Evolutionary conservation across 2,797 vertebrate genomes (phyloP).

Genomic region (Allobates femoralis): DNA sequence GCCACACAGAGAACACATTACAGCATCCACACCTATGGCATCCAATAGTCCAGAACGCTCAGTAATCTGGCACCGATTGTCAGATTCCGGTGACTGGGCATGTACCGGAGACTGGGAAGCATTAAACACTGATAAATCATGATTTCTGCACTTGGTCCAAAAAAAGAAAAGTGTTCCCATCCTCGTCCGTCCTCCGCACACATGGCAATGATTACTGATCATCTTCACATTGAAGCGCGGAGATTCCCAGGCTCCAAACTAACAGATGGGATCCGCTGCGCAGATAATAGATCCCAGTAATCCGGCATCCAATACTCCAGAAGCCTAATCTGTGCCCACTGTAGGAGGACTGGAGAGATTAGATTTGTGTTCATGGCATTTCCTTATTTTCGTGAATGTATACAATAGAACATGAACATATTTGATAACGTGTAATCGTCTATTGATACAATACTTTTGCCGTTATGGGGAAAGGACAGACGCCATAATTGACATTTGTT

Average conservation of each 20-base stretch:
- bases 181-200: neutral
- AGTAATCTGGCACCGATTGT: too few relatives aligned
- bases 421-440: too few relatives aligned
- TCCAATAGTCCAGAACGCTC: too few relatives aligned
- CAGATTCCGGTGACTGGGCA: neutral
- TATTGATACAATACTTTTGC: too few relatives aligned
- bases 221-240: neutral
- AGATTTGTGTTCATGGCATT: neutral
- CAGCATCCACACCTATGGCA: too few relatives aligned
- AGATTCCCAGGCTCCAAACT: slow-evolving; percentile 9
- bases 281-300: neutral
- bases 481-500: too few relatives aligned
- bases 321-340: neutral
- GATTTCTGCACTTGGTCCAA: neutral
- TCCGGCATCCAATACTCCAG: neutral
- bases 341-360: neutral
- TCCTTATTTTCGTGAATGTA: too few relatives aligned
- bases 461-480: too few relatives aligned
- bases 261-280: neutral
- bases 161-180: slow-evolving; percentile 30
- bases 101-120: neutral
- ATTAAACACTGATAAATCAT: neutral
- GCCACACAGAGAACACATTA: too few relatives aligned
- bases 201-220: slow-evolving; percentile 34
- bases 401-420: too few relatives aligned